phyloP scores from a whole-genome alignment of 2,888 invertebrate species.

The Lydus trimaculatus region DNA sequence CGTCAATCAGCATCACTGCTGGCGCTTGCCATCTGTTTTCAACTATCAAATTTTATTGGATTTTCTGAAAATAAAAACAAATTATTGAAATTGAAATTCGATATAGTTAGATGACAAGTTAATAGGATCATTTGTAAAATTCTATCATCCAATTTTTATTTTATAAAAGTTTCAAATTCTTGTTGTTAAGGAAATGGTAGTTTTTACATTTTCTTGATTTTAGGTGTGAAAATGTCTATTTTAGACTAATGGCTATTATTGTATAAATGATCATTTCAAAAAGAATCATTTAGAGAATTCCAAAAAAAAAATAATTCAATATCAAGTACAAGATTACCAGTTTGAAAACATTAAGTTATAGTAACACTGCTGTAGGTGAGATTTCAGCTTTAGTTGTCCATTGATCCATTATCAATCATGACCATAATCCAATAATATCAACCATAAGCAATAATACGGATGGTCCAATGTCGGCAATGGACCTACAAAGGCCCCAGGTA shows the following conservation, averaged over 20 bases:
- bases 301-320: constrained; percentile 54
- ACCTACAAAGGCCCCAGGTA: constrained; percentile 54
- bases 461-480: constrained; percentile 56
- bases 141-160: neutral
- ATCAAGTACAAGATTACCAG: constrained; percentile 55
- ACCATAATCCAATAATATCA: constrained; percentile 7
- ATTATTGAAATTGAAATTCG: neutral
- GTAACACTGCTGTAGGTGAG: constrained; percentile 59
- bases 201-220: constrained; percentile 22
- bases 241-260: constrained; percentile 27
- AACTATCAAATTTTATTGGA: constrained; percentile 2
- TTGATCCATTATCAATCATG: constrained; percentile 6
- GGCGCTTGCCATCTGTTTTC: constrained; percentile 4
- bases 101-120: neutral
- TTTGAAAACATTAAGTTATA: constrained; percentile 57
- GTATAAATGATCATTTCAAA: constrained; percentile 10
- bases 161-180: constrained; percentile 16
- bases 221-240: constrained; percentile 29
- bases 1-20: neutral
- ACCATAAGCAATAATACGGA: constrained; percentile 25
- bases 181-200: neutral
- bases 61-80: neutral
- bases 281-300: constrained; percentile 44
- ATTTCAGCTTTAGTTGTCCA: constrained; percentile 43
- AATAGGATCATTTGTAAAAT: neutral